Evolutionary conservation across 2,888 invertebrate species (phyloP).

Genomic region (Yponomeuta plumbellus): DNA sequence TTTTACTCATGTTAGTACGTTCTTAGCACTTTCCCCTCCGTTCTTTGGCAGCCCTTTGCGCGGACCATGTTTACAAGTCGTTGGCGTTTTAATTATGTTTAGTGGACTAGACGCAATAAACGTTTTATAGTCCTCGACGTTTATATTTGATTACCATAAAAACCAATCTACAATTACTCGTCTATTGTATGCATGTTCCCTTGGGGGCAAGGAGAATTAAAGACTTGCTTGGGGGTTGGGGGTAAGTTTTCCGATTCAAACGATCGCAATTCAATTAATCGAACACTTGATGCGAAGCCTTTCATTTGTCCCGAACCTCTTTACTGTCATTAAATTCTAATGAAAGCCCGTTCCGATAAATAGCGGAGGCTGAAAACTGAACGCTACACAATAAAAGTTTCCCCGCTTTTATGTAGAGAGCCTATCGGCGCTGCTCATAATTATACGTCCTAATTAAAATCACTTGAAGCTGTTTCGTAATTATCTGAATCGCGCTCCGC

Average conservation of each 20-base stretch:
- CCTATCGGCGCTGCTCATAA: background rate
- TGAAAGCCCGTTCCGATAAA: background rate
- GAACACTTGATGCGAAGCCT: background rate
- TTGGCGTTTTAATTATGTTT: background rate
- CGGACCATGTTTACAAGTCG: background rate
- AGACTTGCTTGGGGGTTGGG: too few relatives aligned
- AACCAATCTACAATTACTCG: background rate
- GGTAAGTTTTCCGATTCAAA: background rate
- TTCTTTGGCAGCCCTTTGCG: background rate
- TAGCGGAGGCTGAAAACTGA: background rate
- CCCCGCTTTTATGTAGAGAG: background rate
- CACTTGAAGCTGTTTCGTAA: conserved; percentile 1
- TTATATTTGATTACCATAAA: background rate
- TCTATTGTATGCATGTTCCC: background rate
- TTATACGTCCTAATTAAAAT: background rate
- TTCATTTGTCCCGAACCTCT: background rate
- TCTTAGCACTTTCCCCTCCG: background rate
- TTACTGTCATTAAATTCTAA: background rate
- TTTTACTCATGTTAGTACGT: background rate
- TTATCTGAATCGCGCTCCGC: background rate
- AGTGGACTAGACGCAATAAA: background rate
- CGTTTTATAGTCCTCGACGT: background rate
- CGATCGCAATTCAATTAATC: background rate
- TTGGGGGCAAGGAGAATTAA: too few relatives aligned
- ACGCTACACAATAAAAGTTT: background rate